Evolutionary conservation across 2,113 vertebrate species (phyloP).

Genomic region (Ammodytes marinus): DNA sequence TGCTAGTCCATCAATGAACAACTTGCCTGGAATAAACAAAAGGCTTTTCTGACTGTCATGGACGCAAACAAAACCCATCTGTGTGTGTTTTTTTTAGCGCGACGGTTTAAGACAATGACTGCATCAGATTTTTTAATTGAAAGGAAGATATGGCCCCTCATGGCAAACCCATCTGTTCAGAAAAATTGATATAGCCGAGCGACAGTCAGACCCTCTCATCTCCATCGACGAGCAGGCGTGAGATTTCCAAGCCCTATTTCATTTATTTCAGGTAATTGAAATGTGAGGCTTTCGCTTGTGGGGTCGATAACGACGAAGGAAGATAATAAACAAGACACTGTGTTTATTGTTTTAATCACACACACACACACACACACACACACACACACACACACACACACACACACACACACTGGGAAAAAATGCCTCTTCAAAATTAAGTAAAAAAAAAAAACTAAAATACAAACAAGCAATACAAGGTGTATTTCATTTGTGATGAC

Average conservation of each 20-base stretch:
- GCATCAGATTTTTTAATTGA: conserved; percentile 79
- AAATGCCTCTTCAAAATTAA: no score
- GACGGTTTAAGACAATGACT: conserved; percentile 72
- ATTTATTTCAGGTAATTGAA: conserved; percentile 81
- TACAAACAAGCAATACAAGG: no score
- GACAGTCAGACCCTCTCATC: conserved; percentile 76
- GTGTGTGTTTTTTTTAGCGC: conserved; percentile 54
- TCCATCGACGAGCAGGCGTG: conserved; percentile 70
- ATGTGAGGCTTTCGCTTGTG: conserved; percentile 55
- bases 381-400: conserved; percentile 45
- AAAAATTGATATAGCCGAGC: conserved; percentile 73
- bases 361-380: background rate
- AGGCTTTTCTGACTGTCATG: conserved; percentile 48
- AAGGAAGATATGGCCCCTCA: conserved; percentile 76
- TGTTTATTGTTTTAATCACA: conserved; percentile 74
- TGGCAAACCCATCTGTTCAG: conserved; percentile 80
- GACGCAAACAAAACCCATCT: conserved; percentile 77
- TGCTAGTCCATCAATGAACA: conserved; percentile 38
- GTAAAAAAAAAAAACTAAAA: no score
- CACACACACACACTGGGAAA: background rate
- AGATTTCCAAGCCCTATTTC: conserved; percentile 72
- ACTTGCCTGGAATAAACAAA: conserved; percentile 50
- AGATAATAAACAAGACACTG: conserved; percentile 68
- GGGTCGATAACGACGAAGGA: conserved; percentile 55
- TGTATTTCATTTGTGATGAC: no score